These are phyloP conservation scores for Euborellia annulipes DNA, from an alignment of 1,140 invertebrate genomes.

Conservation along the genomic window DNA sequence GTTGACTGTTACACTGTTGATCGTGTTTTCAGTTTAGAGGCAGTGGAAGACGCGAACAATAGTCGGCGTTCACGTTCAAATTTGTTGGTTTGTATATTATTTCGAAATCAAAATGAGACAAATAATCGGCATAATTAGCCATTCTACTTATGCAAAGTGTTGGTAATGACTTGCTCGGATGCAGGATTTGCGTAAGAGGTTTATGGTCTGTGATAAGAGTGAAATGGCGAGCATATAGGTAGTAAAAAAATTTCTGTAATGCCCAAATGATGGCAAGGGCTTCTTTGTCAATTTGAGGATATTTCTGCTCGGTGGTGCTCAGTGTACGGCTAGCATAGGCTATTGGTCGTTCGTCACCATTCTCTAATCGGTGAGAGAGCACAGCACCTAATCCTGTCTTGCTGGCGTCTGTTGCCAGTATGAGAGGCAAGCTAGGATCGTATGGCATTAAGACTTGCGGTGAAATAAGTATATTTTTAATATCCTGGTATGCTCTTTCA, in stretches of 20 bases:
- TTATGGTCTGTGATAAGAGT: slow-evolving; percentile 30
- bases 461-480: slow-evolving; percentile 15
- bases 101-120: slow-evolving; percentile 16
- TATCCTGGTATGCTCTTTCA: slow-evolving; percentile 16
- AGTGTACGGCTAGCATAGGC: neutral
- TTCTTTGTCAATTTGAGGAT: slow-evolving; percentile 2
- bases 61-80: too few relatives aligned
- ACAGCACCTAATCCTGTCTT: neutral
- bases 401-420: slow-evolving; percentile 1
- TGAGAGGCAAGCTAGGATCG: slow-evolving; percentile 22
- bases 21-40: too few relatives aligned
- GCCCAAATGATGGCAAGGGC: neutral
- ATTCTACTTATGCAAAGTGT: slow-evolving; percentile 16
- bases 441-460: slow-evolving; percentile 21
- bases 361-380: slow-evolving; percentile 5
- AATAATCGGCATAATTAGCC: slow-evolving; percentile 19
- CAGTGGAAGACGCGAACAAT: too few relatives aligned
- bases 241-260: slow-evolving; percentile 16
- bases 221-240: slow-evolving; percentile 25
- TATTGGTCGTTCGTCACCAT: neutral
- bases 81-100: too few relatives aligned
- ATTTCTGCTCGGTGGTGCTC: slow-evolving; percentile 7
- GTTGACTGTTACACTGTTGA: neutral
- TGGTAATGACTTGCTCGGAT: slow-evolving; percentile 13
- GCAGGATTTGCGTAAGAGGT: slow-evolving; percentile 28